These are phyloP conservation scores for Empis livida DNA, from an alignment of 2,888 invertebrate species.

Conservation along the genomic window DNA sequence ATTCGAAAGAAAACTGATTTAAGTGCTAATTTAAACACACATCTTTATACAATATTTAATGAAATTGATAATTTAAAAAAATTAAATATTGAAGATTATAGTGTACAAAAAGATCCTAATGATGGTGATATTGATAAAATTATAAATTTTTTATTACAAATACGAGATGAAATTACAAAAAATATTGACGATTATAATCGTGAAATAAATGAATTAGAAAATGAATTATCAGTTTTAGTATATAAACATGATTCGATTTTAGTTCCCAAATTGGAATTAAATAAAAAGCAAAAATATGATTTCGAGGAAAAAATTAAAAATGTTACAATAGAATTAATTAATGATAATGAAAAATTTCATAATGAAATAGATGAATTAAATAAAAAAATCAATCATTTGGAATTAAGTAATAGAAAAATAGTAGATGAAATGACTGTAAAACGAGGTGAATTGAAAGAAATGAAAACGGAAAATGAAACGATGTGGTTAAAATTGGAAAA, in stretches of 20 bases:
- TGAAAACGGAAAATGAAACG: neutral
- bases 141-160: constrained; percentile 1
- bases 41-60: constrained; percentile 7
- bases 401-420: neutral
- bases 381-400: neutral
- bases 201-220: constrained; percentile 3
- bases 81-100: constrained; percentile 1
- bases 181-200: neutral
- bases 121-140: constrained; percentile 6
- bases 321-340: neutral
- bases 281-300: neutral
- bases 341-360: neutral
- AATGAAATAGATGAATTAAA: neutral
- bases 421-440: neutral
- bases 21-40: constrained; percentile 10
- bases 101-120: constrained; percentile 5
- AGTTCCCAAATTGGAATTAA: neutral
- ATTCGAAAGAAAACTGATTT: constrained; percentile 8
- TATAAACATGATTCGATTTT: constrained; percentile 3
- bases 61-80: neutral
- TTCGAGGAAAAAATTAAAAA: neutral
- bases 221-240: neutral
- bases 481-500: neutral
- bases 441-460: neutral
- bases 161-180: neutral